Evolutionary conservation across 2,113 vertebrate species (phyloP).

Genomic region (Serilophus lunatus): DNA sequence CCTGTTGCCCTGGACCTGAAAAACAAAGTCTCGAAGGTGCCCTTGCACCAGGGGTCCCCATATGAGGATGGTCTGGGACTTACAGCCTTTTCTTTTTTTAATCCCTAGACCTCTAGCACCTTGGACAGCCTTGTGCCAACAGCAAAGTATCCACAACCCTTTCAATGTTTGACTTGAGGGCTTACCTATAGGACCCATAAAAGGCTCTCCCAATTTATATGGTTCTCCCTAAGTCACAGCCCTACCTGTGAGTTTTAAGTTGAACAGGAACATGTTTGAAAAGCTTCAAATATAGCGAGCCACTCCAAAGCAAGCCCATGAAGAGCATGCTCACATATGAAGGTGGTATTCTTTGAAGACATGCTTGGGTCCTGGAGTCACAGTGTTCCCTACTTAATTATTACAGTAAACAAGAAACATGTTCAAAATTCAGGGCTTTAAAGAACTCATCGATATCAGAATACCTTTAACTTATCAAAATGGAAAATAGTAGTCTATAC

Average conservation of each 20-base stretch:
- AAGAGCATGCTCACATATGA: neutral
- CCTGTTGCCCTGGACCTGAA: neutral
- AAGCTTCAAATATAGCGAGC: neutral
- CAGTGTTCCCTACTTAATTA: neutral
- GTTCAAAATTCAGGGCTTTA: neutral
- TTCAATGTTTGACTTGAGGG: neutral
- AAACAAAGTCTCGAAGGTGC: neutral
- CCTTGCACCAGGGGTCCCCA: neutral
- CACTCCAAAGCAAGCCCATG: rapidly evolving
- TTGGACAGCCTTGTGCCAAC: neutral
- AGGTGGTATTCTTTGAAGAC: neutral
- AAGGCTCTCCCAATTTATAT: neutral
- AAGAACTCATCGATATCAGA: neutral
- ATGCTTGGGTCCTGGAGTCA: neutral
- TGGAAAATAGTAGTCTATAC: neutral
- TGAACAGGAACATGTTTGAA: neutral
- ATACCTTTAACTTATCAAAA: neutral
- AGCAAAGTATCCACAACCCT: neutral
- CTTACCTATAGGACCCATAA: neutral
- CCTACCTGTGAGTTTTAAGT: neutral
- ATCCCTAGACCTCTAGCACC: neutral
- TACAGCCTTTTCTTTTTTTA: neutral
- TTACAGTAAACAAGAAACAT: neutral
- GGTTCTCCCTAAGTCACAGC: neutral
- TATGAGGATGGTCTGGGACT: neutral